Evolutionary conservation across 2,797 vertebrate species (phyloP).

Genomic region (Thripadectes ignobilis): DNA sequence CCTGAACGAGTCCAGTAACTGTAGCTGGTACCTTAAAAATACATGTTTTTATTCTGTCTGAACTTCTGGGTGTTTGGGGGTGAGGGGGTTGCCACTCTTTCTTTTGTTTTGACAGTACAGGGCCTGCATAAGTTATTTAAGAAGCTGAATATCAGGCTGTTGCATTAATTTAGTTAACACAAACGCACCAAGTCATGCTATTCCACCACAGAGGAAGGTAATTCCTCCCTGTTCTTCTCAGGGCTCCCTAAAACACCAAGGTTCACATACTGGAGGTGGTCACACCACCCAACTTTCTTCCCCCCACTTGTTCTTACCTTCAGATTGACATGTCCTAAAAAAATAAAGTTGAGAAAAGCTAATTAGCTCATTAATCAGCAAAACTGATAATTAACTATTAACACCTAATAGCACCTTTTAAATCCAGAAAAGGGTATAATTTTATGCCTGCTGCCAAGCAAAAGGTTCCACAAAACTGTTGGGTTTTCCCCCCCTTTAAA

Average conservation of each 20-base stretch:
- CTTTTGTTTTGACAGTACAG: not conserved
- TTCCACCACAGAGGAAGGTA: not conserved
- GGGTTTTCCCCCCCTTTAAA: accelerated
- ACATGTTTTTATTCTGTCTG: not conserved
- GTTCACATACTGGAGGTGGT: not conserved
- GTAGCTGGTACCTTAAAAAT: not conserved
- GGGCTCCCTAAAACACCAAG: not conserved
- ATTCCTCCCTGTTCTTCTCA: not conserved
- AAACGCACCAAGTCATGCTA: not conserved
- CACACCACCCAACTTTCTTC: not conserved
- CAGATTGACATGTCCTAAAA: not conserved
- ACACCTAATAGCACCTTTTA: not conserved
- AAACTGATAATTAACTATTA: not conserved
- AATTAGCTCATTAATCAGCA: not conserved
- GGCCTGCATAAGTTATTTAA: not conserved
- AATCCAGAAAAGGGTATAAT: not conserved
- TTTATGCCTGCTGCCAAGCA: not conserved
- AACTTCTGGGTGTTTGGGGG: not conserved
- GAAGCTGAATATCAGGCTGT: not conserved
- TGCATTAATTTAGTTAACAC: not conserved
- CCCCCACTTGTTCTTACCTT: not conserved
- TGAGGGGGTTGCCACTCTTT: not conserved
- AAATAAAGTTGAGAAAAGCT: not conserved
- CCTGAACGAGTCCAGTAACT: not conserved
- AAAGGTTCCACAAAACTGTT: not conserved